A percentile compares a stretch with the other conserved stretches of the same genome.
phyloP scores from a whole-genome alignment of 1,140 invertebrate genomes.

The Drosophila carrolli region DNA sequence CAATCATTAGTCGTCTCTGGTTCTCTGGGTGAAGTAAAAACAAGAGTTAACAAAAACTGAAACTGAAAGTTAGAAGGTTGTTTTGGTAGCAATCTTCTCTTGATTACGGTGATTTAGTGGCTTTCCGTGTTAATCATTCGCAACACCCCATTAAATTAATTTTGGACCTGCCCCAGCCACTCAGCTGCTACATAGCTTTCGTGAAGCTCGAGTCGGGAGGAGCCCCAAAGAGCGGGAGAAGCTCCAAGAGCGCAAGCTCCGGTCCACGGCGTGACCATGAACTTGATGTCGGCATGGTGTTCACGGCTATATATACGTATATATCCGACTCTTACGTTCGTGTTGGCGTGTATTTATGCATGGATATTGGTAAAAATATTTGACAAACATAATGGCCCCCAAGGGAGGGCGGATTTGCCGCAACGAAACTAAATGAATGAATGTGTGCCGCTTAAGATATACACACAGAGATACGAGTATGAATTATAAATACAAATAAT shows the following conservation, averaged over 20 bases:
- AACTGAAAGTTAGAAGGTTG: constrained; percentile 64
- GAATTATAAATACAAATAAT: constrained; percentile 1
- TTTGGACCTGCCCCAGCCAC: constrained; percentile 32
- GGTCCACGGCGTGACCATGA: constrained; percentile 62
- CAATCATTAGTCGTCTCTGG: constrained; percentile 1
- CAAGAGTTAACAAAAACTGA: constrained; percentile 55
- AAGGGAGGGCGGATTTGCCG: constrained; percentile 24
- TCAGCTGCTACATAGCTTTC: constrained; percentile 38
- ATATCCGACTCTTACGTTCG: constrained; percentile 17
- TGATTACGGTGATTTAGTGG: constrained; percentile 36
- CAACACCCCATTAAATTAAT: constrained; percentile 40
- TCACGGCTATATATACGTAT: constrained; percentile 21
- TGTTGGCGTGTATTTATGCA: constrained; percentile 14
- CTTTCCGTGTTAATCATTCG: constrained; percentile 32
- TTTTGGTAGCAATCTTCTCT: constrained; percentile 15
- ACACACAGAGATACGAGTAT: constrained; percentile 17
- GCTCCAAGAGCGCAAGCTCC: constrained; percentile 47
- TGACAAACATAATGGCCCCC: constrained; percentile 36
- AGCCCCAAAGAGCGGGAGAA: constrained; percentile 7
- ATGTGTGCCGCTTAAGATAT: constrained; percentile 26
- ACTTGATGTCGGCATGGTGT: constrained; percentile 59
- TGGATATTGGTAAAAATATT: constrained; percentile 45
- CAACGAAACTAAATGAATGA: constrained; percentile 45
- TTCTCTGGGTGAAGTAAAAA: constrained; percentile 8
- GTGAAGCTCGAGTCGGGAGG: constrained; percentile 3